Evolutionary conservation across 2,888 invertebrate genomes (phyloP), one percentile per base, ranked within the genome.

Genomic region (Mesopsocus fuscifrons): DNA sequence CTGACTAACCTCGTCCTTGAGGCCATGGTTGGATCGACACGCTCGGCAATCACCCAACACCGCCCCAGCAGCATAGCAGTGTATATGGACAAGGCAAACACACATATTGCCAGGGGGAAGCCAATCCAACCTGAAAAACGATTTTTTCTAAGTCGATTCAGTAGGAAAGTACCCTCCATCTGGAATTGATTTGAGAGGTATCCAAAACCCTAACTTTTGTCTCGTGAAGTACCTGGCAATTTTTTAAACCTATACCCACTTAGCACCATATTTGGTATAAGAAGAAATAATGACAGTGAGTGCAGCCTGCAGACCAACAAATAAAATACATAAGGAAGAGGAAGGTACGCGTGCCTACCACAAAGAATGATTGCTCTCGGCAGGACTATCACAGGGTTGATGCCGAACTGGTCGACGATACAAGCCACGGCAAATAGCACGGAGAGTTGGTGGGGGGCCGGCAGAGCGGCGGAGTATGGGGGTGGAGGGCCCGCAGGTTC

Each of bases 341-440:
- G n/a, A n/a, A n/a, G n/a, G n/a, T n/a, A 26, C 26, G 44, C 41
- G 23, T 41, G 54, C 61, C 66, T 56, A 79, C 84, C 84, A 56
- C 83, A 79, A 50, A 75, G 68, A 38, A 82, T 75, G 17, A 85
- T 68, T 20, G 79, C 69, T 50, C 76, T 72, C 0, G 84, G 83
- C 44, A 85, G 58, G 1, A 82, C 72, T 9, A 85, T 70, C 2
- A 85, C 72, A 0, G 84, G 84, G 55, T 83, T 82, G 1, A 85
- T 82, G 33, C 84, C 85, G 54, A 85, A 83, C 38, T 84, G 68
- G 57, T 84, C 84, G 15, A 85, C 67, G 21, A 85, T 74, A 57
- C 83, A 84, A 32, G 83, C 63, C 11, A 76, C 65, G 0, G 82
- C 74, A 55, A 81, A 77, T 38, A 77, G 56, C 3, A 79, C 64